Percentiles rank a stretch among this genome's conserved stretches.
Evolutionary conservation across 2,797 vertebrate species (phyloP).

Genomic region (Cyclopterus lumpus): DNA sequence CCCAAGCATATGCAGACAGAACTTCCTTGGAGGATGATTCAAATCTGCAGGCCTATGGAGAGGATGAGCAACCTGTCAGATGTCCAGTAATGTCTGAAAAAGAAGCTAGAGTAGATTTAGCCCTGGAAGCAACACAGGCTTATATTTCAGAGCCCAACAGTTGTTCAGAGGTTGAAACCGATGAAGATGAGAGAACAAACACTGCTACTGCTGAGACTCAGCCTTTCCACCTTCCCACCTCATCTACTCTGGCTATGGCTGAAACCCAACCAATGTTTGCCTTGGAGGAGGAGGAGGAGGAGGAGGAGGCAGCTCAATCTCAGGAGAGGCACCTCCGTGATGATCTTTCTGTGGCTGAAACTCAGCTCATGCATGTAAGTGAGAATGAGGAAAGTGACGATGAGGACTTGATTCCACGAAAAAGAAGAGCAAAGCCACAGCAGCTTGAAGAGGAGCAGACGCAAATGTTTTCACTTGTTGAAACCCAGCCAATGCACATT

Average conservation of each 20-base stretch:
- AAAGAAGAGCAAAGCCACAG: constrained; percentile 29
- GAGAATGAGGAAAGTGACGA: constrained; percentile 51
- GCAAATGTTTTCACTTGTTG: neutral
- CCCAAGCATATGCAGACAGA: constrained; percentile 52
- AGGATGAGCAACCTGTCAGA: constrained; percentile 8
- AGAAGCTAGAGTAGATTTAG: constrained; percentile 50
- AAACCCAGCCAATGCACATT: constrained; percentile 49
- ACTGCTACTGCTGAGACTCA: constrained; percentile 54
- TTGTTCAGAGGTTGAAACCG: constrained; percentile 48
- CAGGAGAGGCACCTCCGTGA: constrained; percentile 12
- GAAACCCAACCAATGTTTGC: constrained; percentile 69
- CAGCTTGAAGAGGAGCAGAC: constrained; percentile 32
- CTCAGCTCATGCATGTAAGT: constrained; percentile 56
- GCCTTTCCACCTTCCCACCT: constrained; percentile 12
- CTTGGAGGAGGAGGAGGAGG: constrained; percentile 56
- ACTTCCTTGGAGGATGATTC: constrained; percentile 42
- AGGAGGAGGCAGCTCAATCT: constrained; percentile 17
- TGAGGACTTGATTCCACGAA: constrained; percentile 26
- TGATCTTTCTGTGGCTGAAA: constrained; percentile 39
- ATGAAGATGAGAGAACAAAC: constrained; percentile 39
- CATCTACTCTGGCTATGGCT: constrained; percentile 37
- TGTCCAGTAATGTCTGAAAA: constrained; percentile 23
- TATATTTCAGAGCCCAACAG: constrained; percentile 48
- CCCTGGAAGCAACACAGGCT: constrained; percentile 77
- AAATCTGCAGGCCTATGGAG: constrained; percentile 57